Base-by-base conservation (phyloP, 37 sponge, comb jelly and placozoan species). In the Axinella damicornis region DNA sequence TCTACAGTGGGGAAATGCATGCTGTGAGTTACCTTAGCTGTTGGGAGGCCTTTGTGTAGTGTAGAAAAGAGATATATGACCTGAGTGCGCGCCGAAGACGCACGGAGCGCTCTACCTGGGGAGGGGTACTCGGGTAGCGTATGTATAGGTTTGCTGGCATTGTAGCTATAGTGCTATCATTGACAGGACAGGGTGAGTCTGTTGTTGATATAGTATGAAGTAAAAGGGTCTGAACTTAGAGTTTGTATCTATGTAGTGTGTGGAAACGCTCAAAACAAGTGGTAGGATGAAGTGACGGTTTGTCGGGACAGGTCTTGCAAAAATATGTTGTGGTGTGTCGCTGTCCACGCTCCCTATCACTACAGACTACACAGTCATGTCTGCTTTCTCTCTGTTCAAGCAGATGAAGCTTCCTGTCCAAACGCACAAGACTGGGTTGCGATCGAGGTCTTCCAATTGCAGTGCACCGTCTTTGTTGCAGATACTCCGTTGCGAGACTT, bases 361-460 rank as follows among this genome's bases (percentile, higher is more conserved):
- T 61, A 61, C 63, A 61, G 27, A 61, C 63, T 61, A 61, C 63
- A 25, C 63, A 61, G n/a, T 61, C 63, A 5, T 11, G 63, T 27
- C 63, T n/a, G 5, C 27, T n/a, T 11, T n/a, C n/a, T n/a, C 63
- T 5, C 27, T 61, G 63, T n/a, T 61, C 63, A 4, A 61, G n/a
- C 12, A 61, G 63, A 25, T 61, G 63, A n/a, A 61, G 63, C 27
- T 27, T 61, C 63, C 27, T 61, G 63, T 61, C 27, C 63, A 61
- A 14, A 5, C 63, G n/a, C 13, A 27, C 63, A 14, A 14, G 63
- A 27, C 63, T 6, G 4, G 63, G 63, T n/a, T 14, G 63, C 11
- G 27, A n/a, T 14, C 4, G 27, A 11, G 63, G 63, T 27, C 63
- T n/a, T 14, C 27, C 27, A n/a, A 25, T 5, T 14, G 13, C 5